Evolutionary conservation across 2,113 vertebrate genomes (phyloP).

Genomic region (cattle (Bos taurus)): DNA sequence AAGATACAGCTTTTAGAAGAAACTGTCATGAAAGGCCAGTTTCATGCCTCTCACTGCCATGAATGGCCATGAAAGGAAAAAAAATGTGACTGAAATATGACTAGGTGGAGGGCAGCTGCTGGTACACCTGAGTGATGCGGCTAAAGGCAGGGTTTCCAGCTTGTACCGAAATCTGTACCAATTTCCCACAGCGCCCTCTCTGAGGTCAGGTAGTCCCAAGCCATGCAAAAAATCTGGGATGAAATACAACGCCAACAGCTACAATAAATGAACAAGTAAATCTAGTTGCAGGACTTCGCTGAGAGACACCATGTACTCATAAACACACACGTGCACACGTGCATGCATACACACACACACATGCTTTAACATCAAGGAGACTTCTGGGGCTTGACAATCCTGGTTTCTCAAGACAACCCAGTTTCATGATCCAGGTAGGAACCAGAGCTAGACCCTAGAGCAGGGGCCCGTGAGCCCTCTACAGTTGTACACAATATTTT

Average conservation of each 20-base stretch:
- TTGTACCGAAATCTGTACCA: neutral
- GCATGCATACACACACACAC: neutral
- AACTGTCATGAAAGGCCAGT: neutral
- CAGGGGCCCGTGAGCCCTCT: neutral
- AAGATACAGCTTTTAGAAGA: neutral
- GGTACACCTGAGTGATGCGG: neutral
- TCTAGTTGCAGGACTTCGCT: neutral
- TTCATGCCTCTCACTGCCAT: too few species aligned
- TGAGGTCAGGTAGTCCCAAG: neutral
- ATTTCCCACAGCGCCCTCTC: neutral
- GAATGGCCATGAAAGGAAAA: neutral
- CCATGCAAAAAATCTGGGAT: neutral
- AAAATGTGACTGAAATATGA: neutral
- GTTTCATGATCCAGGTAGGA: neutral
- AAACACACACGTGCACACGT: rapidly evolving
- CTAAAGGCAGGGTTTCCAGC: neutral
- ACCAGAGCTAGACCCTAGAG: neutral
- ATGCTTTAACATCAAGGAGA: neutral
- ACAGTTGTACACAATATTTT: neutral
- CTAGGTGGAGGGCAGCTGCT: neutral
- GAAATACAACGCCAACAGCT: neutral
- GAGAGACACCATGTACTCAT: neutral
- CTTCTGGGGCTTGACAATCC: neutral
- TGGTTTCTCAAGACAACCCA: neutral
- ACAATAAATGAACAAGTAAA: neutral